Conservation (phyloP, 2,797 vertebrate genomes). For the Premnoplex brunnescens region DNA sequence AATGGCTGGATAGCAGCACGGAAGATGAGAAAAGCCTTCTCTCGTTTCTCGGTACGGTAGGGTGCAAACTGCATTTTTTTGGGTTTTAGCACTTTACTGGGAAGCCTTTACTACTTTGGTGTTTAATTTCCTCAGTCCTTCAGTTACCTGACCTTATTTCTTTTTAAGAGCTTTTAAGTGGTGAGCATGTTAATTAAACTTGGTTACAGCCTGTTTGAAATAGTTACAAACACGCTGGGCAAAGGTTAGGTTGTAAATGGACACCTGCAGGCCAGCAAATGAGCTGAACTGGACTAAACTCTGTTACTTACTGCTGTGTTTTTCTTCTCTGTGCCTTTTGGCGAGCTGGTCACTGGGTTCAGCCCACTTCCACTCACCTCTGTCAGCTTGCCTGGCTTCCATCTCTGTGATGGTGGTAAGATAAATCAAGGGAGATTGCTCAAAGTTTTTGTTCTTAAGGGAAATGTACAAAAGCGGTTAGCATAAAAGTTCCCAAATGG, state of each 20-base stretch:
- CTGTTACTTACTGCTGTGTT: background rate
- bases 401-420: background rate
- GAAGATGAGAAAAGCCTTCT: slow-evolving; percentile 86
- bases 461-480: background rate
- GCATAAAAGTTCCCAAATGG: background rate
- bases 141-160: background rate
- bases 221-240: background rate
- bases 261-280: background rate
- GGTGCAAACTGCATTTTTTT: slow-evolving; percentile 36
- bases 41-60: slow-evolving; percentile 84
- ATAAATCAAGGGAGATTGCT: background rate
- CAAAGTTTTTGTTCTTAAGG: background rate
- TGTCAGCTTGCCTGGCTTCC: background rate
- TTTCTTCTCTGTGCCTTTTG: background rate
- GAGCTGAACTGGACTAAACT: background rate
- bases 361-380: background rate
- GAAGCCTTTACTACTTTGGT: slow-evolving; percentile 33
- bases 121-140: slow-evolving; percentile 29
- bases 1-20: slow-evolving; percentile 84
- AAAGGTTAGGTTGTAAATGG: slow-evolving; percentile 5
- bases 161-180: background rate
- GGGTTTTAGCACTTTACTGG: slow-evolving; percentile 42
- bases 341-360: background rate
- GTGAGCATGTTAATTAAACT: background rate
- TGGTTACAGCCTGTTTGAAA: slow-evolving; percentile 11